A percentile compares a stretch with the other conserved stretches of the same genome.
Evolutionary conservation across 2,888 invertebrate genomes (phyloP).

Genomic region (Drosophila prostipennis): DNA sequence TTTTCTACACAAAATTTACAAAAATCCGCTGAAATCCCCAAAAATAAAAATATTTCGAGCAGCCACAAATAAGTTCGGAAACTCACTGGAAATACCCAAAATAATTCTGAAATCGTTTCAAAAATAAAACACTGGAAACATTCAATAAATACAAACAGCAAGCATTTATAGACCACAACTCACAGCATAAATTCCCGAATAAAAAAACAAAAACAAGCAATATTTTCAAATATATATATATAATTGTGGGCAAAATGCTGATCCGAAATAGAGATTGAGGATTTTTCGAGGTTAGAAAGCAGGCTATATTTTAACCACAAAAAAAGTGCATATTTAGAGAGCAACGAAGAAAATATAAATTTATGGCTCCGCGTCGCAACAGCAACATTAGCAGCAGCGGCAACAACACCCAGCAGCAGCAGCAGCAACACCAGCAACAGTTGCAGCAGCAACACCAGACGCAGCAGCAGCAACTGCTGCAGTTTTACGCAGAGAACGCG

Average conservation of each 20-base stretch:
- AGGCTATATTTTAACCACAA: background rate
- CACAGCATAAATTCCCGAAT: slow-evolving; percentile 9
- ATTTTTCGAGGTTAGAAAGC: slow-evolving; percentile 1
- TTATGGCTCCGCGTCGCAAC: slow-evolving; percentile 86
- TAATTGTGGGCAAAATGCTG: slow-evolving; percentile 23
- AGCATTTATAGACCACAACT: slow-evolving; percentile 29
- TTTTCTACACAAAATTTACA: background rate
- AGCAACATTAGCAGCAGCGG: slow-evolving; percentile 61
- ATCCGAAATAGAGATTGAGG: slow-evolving; percentile 13
- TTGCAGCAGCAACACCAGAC: slow-evolving; percentile 35
- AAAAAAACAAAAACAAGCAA: slow-evolving; percentile 13
- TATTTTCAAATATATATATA: slow-evolving; percentile 16
- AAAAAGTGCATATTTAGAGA: slow-evolving; percentile 4
- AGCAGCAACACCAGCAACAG: slow-evolving; percentile 23
- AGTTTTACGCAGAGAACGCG: slow-evolving; percentile 23
- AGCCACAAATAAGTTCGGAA: background rate
- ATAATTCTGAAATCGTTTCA: slow-evolving; percentile 12
- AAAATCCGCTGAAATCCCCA: background rate
- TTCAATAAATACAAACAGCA: slow-evolving; percentile 17
- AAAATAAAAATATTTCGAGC: background rate
- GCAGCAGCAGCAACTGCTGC: slow-evolving; percentile 36
- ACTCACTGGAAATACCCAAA: background rate
- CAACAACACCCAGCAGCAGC: slow-evolving; percentile 49
- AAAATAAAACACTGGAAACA: slow-evolving; percentile 26
- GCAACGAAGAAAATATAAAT: slow-evolving; percentile 66